Base-by-base conservation (phyloP, 2,888 invertebrate species). In the Habrosyne pyritoides region DNA sequence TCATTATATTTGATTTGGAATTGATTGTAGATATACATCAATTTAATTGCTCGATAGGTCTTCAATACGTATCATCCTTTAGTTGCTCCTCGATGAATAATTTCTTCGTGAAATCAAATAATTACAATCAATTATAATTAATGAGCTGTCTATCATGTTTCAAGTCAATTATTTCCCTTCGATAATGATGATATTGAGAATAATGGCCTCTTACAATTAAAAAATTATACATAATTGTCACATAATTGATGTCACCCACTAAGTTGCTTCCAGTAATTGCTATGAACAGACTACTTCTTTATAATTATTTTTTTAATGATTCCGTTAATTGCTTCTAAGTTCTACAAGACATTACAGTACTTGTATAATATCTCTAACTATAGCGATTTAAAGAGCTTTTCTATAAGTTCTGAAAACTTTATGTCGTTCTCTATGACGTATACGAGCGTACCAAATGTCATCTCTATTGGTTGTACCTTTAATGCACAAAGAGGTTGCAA, bases 121-220 rank as follows among this genome's bases (percentile, higher is more conserved):
- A 28, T 18, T 28, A 28, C 10, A 10, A 50, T 50, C 50, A 50
- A 50, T 50, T 50, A 50, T 52, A 52, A 54, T 22, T 54, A 53
- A 54, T 36, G 53, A 47, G 53, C 5, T 10, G 22, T 54, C 47
- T 48, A 49, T 57, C 50, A 46, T 30, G 24, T 53, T 53, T 53
- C 57, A 28, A 50, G 50, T 50, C 50, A 50, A 49, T 51, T 30
- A 57, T 49, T 57, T 50, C n/a, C 54, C n/a, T 24, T 57, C 46
- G 53, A 54, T 47, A 30, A 24, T 46, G 42, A 8, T 14, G 14
- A 14, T 36, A 10, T 46, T 47, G 26, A 24, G 22, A 46, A 53
- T 47, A 47, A 52, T 50, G 14, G 50, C 4, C 12, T 50, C 50
- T 30, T 49, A 50, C 14, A 50, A 28, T 50, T 30, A 30, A 21